Base-by-base conservation (phyloP, 2,888 invertebrate genomes). In the Meiosimyza decipiens region DNA sequence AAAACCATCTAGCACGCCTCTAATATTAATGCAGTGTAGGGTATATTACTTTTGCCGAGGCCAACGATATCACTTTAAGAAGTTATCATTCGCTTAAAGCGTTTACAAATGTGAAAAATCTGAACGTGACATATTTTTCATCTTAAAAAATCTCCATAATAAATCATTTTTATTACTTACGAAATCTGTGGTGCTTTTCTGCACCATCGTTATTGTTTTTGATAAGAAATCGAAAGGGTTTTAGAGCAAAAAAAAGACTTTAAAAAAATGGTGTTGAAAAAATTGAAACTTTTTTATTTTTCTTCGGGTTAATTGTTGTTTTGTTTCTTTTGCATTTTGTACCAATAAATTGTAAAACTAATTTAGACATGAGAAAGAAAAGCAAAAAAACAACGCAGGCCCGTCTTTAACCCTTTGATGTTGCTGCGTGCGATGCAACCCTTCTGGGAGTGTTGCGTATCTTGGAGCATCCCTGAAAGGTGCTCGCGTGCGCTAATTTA, bases 311-410 rank as follows among this genome's bases (percentile, higher is more conserved):
- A 28, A 11, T 60, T 28, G 59, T 18, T 13, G 54, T 69, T 72
- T 70, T 33, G 52, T 64, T 51, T 57, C 57, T 69, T 60, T 71
- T 70, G 50, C 72, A 71, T 76, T 69, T 73, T 75, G 69, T 76
- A 74, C 78, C 79, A 78, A 83, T 83, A 84, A 84, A 84, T 84
- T 83, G 73, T 79, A 79, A 80, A 83, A 83, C 84, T 84, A 83
- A 84, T 84, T 83, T 84, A 78, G 18, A 50, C 64, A 18, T 7
- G 51, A 22, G 51, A 15, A 50, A 47, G 12, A 22, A 13, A 0
- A n/a, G n/a, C n/a, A 57, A 28, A 57, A 28, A 11, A 18, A 16
- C 55, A 70, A 60, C 33, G 60, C 65, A 57, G 28, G 28, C 4
- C 28, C 28, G 28, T 68, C 28, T 73, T 72, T 75, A 76, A 77